Evolutionary conservation across 2,888 invertebrate species (phyloP).

Genomic region (Drosophila leonis): DNA sequence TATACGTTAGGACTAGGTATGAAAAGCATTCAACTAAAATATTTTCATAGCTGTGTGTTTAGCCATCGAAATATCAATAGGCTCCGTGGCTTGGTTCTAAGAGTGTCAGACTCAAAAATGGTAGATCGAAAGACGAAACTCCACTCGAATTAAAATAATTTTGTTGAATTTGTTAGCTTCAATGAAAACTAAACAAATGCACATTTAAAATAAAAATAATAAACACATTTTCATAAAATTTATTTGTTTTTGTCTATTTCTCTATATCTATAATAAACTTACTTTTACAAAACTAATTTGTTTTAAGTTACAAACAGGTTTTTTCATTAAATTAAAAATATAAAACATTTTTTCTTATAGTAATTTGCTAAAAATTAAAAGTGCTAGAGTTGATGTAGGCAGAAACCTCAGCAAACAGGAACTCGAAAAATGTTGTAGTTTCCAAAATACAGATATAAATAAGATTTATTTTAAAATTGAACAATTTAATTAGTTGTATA

Average conservation of each 20-base stretch:
- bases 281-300: not conserved
- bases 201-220: not conserved
- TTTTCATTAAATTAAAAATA: not conserved
- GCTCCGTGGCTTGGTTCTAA: not conserved
- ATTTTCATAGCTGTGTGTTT: not conserved
- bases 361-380: no score
- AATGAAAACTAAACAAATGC: not conserved
- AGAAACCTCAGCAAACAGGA: no score
- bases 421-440: no score
- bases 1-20: not conserved
- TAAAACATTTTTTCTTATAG: no score
- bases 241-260: not conserved
- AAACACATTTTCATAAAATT: not conserved
- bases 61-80: not conserved
- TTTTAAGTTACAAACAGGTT: not conserved
- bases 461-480: no score
- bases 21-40: not conserved
- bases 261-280: not conserved
- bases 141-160: not conserved
- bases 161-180: not conserved
- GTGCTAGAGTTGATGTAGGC: no score
- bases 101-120: not conserved
- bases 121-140: no score
- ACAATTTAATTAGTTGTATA: no score
- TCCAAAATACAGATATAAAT: no score